These are phyloP conservation scores for Tretioscincus oriximinensis DNA, from an alignment of 2,113 vertebrate species.

Conservation along the genomic window DNA sequence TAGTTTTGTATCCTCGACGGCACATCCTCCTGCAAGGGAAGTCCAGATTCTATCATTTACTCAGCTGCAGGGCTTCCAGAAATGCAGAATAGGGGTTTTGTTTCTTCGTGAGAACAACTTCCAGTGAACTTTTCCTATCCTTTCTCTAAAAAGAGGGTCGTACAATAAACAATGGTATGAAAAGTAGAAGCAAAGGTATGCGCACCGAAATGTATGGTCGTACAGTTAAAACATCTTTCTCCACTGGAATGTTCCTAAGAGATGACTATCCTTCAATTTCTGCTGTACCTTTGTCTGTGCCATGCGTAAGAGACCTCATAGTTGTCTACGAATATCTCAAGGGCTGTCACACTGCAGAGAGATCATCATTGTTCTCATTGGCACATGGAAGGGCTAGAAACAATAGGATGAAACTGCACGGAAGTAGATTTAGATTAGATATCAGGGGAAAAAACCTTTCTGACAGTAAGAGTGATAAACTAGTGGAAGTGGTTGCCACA, in stretches of 20 bases:
- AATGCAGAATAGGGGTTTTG: slow-evolving; percentile 64
- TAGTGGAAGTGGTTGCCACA: too few species aligned
- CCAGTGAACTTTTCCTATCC: slow-evolving; percentile 66
- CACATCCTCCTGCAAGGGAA: slow-evolving; percentile 63
- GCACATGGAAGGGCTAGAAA: too few species aligned
- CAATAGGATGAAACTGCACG: too few species aligned
- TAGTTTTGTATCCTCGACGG: slow-evolving; percentile 67
- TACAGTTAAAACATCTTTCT: background rate
- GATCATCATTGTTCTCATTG: too few species aligned
- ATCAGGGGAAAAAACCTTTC: too few species aligned
- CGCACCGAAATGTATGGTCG: slow-evolving; percentile 2
- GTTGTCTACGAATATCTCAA: too few species aligned
- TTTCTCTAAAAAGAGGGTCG: slow-evolving; percentile 56
- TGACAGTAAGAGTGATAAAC: too few species aligned
- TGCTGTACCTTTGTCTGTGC: background rate
- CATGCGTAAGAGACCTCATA: background rate
- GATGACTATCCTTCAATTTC: slow-evolving; percentile 2
- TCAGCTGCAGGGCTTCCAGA: slow-evolving; percentile 68
- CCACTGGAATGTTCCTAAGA: background rate
- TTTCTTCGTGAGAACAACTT: slow-evolving; percentile 57
- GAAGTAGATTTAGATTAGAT: too few species aligned
- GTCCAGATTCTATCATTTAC: slow-evolving; percentile 62
- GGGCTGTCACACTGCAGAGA: too few species aligned
- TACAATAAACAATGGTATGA: slow-evolving; percentile 66
- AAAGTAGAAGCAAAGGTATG: slow-evolving; percentile 45